A percentile compares a stretch with the other conserved stretches of the same genome.
Conservation (phyloP, 2,797 vertebrate species). For the Manis crassicaudata region DNA sequence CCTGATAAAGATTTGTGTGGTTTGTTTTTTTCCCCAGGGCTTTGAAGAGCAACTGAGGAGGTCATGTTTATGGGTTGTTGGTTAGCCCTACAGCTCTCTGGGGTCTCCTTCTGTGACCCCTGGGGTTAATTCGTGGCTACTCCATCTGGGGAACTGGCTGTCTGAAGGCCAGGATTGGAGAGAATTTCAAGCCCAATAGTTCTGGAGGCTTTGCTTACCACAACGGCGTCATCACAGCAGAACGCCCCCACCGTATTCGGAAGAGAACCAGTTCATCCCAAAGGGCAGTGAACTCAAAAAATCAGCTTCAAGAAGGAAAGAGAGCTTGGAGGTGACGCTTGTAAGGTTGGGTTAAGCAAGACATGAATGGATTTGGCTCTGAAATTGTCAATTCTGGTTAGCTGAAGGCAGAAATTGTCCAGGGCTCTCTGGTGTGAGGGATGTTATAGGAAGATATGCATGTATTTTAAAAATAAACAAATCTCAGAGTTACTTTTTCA, state of each 20-base stretch:
- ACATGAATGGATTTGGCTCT: background rate
- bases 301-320: background rate
- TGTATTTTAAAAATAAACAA: slow-evolving; percentile 62
- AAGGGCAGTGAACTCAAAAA: slow-evolving; percentile 50
- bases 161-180: slow-evolving; percentile 54
- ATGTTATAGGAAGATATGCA: slow-evolving; percentile 35
- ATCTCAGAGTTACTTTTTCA: slow-evolving; percentile 63
- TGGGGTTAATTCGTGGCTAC: slow-evolving; percentile 60
- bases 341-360: slow-evolving; percentile 36
- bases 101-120: slow-evolving; percentile 80
- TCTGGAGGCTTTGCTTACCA: slow-evolving; percentile 65
- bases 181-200: slow-evolving; percentile 48
- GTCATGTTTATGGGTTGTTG: slow-evolving; percentile 90
- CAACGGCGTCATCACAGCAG: slow-evolving; percentile 61
- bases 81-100: slow-evolving; percentile 84
- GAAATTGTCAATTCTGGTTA: background rate
- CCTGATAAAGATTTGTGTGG: slow-evolving; percentile 86
- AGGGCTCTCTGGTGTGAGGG: background rate
- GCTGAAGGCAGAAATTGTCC: background rate
- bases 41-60: slow-evolving; percentile 89
- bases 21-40: slow-evolving; percentile 86
- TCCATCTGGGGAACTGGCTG: slow-evolving; percentile 64
- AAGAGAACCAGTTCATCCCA: slow-evolving; percentile 70
- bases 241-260: slow-evolving; percentile 63
- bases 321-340: background rate